These are phyloP conservation scores for Furnarius figulus DNA, from an alignment of 2,113 vertebrate genomes.

Conservation along the genomic window DNA sequence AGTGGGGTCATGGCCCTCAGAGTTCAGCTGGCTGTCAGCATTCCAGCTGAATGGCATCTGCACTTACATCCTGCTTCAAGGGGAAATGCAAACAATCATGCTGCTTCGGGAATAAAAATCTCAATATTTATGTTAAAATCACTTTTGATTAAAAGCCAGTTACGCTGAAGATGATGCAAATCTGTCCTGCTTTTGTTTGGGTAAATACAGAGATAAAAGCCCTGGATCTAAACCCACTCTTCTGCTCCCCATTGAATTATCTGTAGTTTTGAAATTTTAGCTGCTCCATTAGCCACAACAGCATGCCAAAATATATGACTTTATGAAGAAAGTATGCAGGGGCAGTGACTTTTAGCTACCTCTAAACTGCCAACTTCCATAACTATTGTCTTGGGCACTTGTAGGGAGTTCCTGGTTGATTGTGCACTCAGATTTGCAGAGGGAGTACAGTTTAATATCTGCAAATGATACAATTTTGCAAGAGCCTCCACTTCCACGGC, in stretches of 20 bases:
- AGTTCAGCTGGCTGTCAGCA: conserved; percentile 53
- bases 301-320: not conserved
- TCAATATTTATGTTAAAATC: conserved; percentile 71
- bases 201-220: conserved; percentile 44
- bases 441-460: not conserved
- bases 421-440: not conserved
- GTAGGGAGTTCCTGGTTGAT: not conserved
- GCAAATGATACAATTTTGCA: not conserved
- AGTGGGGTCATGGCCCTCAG: conserved; percentile 6
- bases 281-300: not conserved
- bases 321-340: not conserved
- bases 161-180: conserved; percentile 65
- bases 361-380: not conserved
- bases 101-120: conserved; percentile 56
- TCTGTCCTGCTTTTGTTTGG: conserved; percentile 32
- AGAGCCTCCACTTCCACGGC: not conserved
- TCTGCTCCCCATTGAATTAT: conserved; percentile 1
- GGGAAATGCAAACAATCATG: conserved; percentile 48
- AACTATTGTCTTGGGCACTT: not conserved
- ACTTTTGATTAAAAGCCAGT: conserved; percentile 64
- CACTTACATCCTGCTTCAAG: conserved; percentile 64
- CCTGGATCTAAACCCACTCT: not conserved
- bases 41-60: conserved; percentile 62
- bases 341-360: not conserved
- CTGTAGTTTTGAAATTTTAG: conserved; percentile 7